Evolutionary conservation across 2,888 invertebrate genomes (phyloP), one percentile per base, ranked within the genome.

Genomic region (Lasiommata megera): DNA sequence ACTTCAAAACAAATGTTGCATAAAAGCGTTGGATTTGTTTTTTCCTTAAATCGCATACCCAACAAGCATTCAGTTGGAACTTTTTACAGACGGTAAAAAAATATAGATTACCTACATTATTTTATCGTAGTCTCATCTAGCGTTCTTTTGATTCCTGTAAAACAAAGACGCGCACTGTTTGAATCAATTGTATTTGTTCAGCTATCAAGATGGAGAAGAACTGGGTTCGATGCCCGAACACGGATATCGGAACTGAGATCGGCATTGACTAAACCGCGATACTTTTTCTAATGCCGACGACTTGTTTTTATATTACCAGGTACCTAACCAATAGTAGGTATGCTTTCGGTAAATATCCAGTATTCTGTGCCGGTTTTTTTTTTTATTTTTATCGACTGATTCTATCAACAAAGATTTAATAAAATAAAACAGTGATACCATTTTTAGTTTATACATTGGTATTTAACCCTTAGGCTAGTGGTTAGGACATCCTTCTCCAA

Each of bases 161-260:
- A 56, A 61, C 48, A 50, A 44, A 56, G 51, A 55, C 51, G 38
- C 43, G 55, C 18, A 23, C 56, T 52, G 54, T 71, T 74, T 70
- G 77, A 81, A 80, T 83, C 82, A 82, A 82, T 81, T 82, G 81
- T 80, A 34, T 18, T 34, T 44, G 43, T 53, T 53, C 34, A 55
- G 68, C 75, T 80, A 81, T 82, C 81, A 72, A 63, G 77, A 76
- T 76, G 73, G 66, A 76, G 72, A 70, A 67, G 71, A 68, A 69
- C 69, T 64, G 71, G 64, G 81, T 77, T 82, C 82, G 80, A 81
- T 73, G 82, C 70, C 80, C 80, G 75, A 54, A 60, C 57, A 57
- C 63, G 61, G 66, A 67, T 71, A 71, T 70, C 69, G 61, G 58
- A 60, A 63, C 65, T 61, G 36, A 61, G 61, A 64, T 65, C 66